These are phyloP conservation scores for Picus viridis DNA, from an alignment of 2,797 vertebrate species.

Conservation along the genomic window DNA sequence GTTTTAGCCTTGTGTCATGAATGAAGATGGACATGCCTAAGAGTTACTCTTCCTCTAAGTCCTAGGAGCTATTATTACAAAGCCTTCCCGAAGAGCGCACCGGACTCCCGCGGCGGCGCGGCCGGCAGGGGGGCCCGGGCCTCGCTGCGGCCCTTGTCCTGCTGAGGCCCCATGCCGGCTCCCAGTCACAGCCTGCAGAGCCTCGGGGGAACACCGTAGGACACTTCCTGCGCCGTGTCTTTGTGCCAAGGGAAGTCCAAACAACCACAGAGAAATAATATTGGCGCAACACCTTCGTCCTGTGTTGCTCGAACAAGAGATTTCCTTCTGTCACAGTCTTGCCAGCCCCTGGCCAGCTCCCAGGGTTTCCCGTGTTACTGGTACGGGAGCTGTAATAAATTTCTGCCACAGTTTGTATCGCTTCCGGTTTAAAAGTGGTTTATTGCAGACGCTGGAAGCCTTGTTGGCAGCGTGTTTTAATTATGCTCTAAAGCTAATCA, in stretches of 20 bases:
- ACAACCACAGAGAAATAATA: rapidly evolving
- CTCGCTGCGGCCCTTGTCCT: too few relatives aligned
- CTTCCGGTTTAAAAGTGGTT: not conserved
- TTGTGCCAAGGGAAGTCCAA: too few relatives aligned
- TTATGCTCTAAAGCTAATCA: constrained; percentile 8
- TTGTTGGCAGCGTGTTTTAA: not conserved
- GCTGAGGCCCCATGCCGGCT: not conserved
- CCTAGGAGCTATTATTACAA: too few relatives aligned
- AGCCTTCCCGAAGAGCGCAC: rapidly evolving
- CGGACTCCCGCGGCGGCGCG: not conserved
- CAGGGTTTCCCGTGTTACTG: not conserved
- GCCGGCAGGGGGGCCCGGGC: not conserved
- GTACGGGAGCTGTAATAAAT: not conserved
- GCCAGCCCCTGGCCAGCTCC: not conserved
- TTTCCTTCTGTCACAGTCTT: not conserved
- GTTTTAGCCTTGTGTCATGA: not conserved
- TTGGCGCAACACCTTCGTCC: rapidly evolving
- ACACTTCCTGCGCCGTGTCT: rapidly evolving
- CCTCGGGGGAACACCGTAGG: rapidly evolving
- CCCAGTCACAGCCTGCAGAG: not conserved
- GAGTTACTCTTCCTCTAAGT: not conserved
- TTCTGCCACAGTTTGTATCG: not conserved
- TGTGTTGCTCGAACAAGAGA: too few relatives aligned
- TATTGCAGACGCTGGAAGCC: not conserved
- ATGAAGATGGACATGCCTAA: not conserved